These are phyloP conservation scores for Meloidogyne chitwoodi DNA, from an alignment of 1,140 invertebrate species.

Conservation along the genomic window DNA sequence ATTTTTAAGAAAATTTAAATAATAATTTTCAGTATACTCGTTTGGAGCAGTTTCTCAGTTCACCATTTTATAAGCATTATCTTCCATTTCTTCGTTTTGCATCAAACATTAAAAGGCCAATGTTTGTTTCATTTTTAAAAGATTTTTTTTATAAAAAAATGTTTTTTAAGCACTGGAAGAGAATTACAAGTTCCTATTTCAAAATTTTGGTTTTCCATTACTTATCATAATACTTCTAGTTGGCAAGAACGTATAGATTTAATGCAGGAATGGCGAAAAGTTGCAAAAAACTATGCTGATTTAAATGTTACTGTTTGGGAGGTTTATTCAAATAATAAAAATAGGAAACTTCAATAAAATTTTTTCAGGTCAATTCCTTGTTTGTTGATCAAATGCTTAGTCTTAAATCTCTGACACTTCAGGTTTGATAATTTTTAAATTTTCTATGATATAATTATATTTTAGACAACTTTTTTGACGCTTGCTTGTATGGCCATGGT, in stretches of 20 bases:
- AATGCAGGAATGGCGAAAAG: conserved; percentile 51
- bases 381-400: conserved; percentile 59
- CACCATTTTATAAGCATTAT: conserved; percentile 41
- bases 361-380: conserved; percentile 48
- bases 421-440: conserved; percentile 22
- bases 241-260: conserved; percentile 56
- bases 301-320: conserved; percentile 59
- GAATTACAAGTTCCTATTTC: conserved; percentile 22
- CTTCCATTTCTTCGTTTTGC: conserved; percentile 27
- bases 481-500: conserved; percentile 56
- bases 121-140: conserved; percentile 18
- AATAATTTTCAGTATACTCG: conserved; percentile 14
- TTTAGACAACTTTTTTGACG: conserved; percentile 50
- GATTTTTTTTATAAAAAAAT: conserved; percentile 34
- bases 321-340: neutral
- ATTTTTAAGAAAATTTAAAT: neutral
- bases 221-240: conserved; percentile 49
- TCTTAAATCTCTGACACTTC: conserved; percentile 50
- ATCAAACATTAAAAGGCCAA: conserved; percentile 3
- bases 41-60: conserved; percentile 37
- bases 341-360: neutral
- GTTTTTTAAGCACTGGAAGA: conserved; percentile 36
- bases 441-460: neutral
- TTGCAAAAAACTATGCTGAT: conserved; percentile 44
- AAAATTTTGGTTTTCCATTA: conserved; percentile 51